Evolutionary conservation across 2,888 invertebrate species (phyloP).

Genomic region (Mamestra brassicae): DNA sequence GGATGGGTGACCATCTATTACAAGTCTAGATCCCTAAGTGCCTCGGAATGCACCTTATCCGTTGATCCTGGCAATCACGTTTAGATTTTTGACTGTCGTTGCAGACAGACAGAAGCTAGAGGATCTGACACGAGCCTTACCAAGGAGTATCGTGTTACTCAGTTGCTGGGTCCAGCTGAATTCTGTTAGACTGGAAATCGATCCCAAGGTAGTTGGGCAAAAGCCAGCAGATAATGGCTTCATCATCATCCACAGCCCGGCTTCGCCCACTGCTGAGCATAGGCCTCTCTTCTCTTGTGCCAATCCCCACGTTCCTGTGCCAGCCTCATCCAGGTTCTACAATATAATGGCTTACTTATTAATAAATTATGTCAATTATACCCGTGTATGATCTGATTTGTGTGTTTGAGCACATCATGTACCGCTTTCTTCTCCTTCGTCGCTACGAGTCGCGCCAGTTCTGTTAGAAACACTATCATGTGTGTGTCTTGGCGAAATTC

Average conservation of each 20-base stretch:
- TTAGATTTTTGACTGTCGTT: background rate
- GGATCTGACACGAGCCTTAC: too few relatives aligned
- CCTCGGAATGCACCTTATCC: too few relatives aligned
- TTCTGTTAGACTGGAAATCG: background rate
- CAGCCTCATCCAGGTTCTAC: too few relatives aligned
- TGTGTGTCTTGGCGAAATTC: background rate
- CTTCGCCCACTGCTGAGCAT: too few relatives aligned
- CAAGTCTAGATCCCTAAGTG: too few relatives aligned
- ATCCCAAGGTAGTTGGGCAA: background rate
- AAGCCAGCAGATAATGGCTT: too few relatives aligned
- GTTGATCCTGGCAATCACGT: too few relatives aligned
- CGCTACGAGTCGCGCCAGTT: background rate
- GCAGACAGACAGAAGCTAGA: background rate
- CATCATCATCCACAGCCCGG: too few relatives aligned
- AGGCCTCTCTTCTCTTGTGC: too few relatives aligned
- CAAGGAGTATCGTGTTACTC: background rate
- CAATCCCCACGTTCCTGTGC: too few relatives aligned
- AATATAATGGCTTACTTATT: background rate
- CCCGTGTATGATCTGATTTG: background rate
- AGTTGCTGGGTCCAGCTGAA: background rate
- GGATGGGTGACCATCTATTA: background rate
- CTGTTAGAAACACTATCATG: background rate
- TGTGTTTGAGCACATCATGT: background rate
- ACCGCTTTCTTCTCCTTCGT: background rate
- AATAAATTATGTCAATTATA: background rate